phyloP scores from a whole-genome alignment of 1,140 invertebrate species.

The Leucophenga varia region DNA sequence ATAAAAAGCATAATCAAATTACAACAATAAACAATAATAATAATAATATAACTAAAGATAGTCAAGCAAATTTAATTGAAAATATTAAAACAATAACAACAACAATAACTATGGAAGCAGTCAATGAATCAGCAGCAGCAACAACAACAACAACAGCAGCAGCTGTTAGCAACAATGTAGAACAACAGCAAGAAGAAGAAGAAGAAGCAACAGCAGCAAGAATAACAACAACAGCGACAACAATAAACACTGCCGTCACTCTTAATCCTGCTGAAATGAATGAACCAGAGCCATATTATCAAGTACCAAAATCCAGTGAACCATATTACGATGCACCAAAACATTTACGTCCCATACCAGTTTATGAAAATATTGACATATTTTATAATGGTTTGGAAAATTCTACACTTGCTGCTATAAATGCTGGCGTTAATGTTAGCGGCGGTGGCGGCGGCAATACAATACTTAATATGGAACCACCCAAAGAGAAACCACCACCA shows the following conservation, averaged over 20 bases:
- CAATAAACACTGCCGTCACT: constrained; percentile 10
- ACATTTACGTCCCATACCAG: constrained; percentile 55
- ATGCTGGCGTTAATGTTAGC: not conserved
- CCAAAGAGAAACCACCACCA: constrained; percentile 84
- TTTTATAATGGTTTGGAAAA: constrained; percentile 54
- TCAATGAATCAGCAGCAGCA: constrained; percentile 3
- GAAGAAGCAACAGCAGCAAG: constrained; percentile 18
- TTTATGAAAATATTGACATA: constrained; percentile 64
- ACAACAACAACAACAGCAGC: constrained; percentile 20
- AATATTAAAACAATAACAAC: constrained; percentile 23
- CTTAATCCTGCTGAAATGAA: too few relatives aligned
- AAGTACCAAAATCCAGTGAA: constrained; percentile 49
- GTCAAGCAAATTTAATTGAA: constrained; percentile 1
- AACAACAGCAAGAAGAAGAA: constrained; percentile 16
- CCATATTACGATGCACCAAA: constrained; percentile 55
- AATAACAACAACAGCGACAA: constrained; percentile 18
- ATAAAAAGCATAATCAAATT: constrained; percentile 35
- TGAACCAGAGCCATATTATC: constrained; percentile 49
- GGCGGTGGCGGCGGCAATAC: not conserved
- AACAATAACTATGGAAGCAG: constrained; percentile 15
- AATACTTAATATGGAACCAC: constrained; percentile 64
- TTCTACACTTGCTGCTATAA: too few relatives aligned
- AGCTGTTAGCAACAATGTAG: constrained; percentile 5
- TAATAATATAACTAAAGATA: constrained; percentile 8
- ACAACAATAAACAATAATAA: constrained; percentile 8